These are phyloP conservation scores for Epinotia brunnichana DNA, from an alignment of 2,888 invertebrate species.

Conservation along the genomic window DNA sequence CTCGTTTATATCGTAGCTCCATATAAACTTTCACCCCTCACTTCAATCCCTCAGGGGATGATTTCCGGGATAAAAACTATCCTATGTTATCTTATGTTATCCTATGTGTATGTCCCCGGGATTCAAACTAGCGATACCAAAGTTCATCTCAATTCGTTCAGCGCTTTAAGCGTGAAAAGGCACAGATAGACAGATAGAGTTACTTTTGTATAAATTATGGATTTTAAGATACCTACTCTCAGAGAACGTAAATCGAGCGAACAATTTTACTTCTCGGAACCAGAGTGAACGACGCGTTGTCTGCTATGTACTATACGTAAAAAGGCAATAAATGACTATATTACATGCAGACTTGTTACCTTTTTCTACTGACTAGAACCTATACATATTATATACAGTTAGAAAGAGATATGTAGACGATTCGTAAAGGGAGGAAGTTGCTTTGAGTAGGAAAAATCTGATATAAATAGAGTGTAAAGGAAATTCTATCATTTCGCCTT, in stretches of 20 bases:
- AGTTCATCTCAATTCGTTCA: no score
- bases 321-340: background rate
- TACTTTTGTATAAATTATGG: no score
- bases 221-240: slow-evolving; percentile 17
- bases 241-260: slow-evolving; percentile 20
- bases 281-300: slow-evolving; percentile 1
- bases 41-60: no score
- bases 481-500: slow-evolving; percentile 29
- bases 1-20: no score
- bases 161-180: no score
- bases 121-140: no score
- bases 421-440: slow-evolving; percentile 20
- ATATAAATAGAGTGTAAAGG: slow-evolving; percentile 25
- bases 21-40: no score
- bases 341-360: background rate
- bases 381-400: background rate
- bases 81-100: no score
- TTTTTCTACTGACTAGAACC: background rate
- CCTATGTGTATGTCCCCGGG: no score
- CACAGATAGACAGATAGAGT: no score
- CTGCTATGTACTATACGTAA: background rate
- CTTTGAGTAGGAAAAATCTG: slow-evolving; percentile 30
- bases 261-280: slow-evolving; percentile 3
- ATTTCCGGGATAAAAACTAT: no score
- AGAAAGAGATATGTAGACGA: background rate